A percentile compares a stretch with the other conserved stretches of the same genome.
Conservation (phyloP, 1,140 invertebrate species). For the Zaprionus gabonicus region DNA sequence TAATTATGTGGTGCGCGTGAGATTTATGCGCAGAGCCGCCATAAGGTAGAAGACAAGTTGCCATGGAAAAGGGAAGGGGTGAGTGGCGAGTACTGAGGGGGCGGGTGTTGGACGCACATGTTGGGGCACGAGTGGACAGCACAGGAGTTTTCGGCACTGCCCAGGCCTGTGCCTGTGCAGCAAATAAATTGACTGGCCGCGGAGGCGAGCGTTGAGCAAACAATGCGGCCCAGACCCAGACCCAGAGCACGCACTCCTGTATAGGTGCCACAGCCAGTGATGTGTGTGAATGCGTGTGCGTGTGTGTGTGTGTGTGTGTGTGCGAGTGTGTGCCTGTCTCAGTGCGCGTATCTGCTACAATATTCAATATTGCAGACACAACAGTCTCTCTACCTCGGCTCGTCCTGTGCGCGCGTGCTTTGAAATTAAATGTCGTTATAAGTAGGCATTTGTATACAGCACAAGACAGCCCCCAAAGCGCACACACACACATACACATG, state of each 20-base stretch:
- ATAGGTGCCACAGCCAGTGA: slow-evolving; percentile 56
- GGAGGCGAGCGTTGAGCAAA: slow-evolving; percentile 58
- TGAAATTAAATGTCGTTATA: slow-evolving; percentile 82
- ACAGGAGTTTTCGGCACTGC: slow-evolving; percentile 4
- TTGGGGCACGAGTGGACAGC: slow-evolving; percentile 21
- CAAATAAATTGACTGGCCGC: slow-evolving; percentile 80
- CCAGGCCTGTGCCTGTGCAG: slow-evolving; percentile 65
- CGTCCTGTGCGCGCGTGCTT: slow-evolving; percentile 66
- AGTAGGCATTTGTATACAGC: slow-evolving; percentile 81
- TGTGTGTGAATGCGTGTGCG: slow-evolving; percentile 22
- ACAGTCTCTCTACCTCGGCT: slow-evolving; percentile 38
- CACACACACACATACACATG: neutral
- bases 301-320: slow-evolving; percentile 19
- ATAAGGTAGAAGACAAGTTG: slow-evolving; percentile 66
- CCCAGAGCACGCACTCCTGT: slow-evolving; percentile 60
- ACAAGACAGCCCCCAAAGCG: slow-evolving; percentile 29
- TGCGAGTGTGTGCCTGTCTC: slow-evolving; percentile 24
- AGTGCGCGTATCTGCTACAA: slow-evolving; percentile 48
- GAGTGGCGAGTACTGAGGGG: neutral
- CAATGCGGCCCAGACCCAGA: slow-evolving; percentile 36
- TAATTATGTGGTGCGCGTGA: slow-evolving; percentile 79
- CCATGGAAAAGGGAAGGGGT: neutral
- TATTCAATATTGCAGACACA: slow-evolving; percentile 78
- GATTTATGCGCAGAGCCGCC: slow-evolving; percentile 71
- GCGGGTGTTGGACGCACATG: neutral